Percentiles rank a stretch among this genome's conserved stretches.
Conservation (phyloP, 1,140 invertebrate genomes). For the Conopomorpha cramerella region DNA sequence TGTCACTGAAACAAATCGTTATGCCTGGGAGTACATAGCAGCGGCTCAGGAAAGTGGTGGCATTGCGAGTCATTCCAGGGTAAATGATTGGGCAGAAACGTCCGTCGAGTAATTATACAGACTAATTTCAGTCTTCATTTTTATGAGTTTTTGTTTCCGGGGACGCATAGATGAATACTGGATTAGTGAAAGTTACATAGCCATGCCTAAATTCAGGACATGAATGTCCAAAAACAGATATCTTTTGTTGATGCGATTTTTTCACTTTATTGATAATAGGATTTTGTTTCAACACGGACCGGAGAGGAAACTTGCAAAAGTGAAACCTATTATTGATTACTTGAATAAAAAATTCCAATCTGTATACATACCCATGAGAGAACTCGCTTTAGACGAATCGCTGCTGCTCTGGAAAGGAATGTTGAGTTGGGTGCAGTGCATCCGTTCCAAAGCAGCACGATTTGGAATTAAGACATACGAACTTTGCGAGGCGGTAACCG, state of each 20-base stretch:
- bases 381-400: conserved; percentile 9
- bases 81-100: background rate
- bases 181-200: no score
- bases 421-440: conserved; percentile 7
- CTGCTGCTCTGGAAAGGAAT: conserved; percentile 10
- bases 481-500: no score
- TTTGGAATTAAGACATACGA: conserved; percentile 12
- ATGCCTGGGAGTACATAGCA: background rate
- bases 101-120: background rate
- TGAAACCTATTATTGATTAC: conserved; percentile 6
- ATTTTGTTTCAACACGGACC: background rate
- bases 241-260: conserved; percentile 4
- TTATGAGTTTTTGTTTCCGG: conserved; percentile 1
- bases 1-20: background rate
- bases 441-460: conserved; percentile 1
- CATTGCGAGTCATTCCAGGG: background rate
- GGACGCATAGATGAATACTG: conserved; percentile 3
- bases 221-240: conserved; percentile 2
- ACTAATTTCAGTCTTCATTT: background rate
- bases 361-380: conserved; percentile 3
- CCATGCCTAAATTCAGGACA: conserved; percentile 2
- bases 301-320: conserved; percentile 5
- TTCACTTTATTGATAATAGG: conserved; percentile 9
- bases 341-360: conserved; percentile 5
- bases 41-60: background rate